Evolutionary conservation across 2,113 vertebrate genomes (phyloP).

Genomic region (Corythornis cristatus): DNA sequence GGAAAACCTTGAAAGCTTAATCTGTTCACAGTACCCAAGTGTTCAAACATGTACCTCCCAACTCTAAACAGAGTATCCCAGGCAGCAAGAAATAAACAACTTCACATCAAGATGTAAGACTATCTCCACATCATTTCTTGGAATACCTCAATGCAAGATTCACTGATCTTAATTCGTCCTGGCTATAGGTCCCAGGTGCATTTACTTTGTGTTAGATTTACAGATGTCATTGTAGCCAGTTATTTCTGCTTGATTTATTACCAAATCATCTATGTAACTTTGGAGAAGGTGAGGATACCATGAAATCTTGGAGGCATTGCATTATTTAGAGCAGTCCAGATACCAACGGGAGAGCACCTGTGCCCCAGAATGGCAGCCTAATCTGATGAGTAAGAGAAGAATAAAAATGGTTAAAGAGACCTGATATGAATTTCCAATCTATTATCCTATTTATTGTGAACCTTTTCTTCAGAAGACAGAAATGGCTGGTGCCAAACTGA

Average conservation of each 20-base stretch:
- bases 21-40: background rate
- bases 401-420: background rate
- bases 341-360: background rate
- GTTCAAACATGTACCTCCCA: background rate
- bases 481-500: background rate
- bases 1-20: background rate
- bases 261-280: background rate
- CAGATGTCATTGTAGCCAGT: background rate
- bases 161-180: background rate
- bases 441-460: too few species aligned
- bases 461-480: background rate
- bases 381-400: background rate
- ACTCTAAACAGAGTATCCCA: background rate
- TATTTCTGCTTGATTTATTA: background rate
- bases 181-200: background rate
- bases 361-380: fast-evolving
- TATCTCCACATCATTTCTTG: background rate
- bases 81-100: background rate
- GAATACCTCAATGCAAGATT: background rate
- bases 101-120: background rate
- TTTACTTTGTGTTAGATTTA: background rate
- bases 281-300: background rate
- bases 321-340: background rate
- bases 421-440: background rate
- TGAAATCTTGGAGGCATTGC: background rate